phyloP scores from a whole-genome alignment of 2,888 invertebrate genomes.

The Drosophila greeni region DNA sequence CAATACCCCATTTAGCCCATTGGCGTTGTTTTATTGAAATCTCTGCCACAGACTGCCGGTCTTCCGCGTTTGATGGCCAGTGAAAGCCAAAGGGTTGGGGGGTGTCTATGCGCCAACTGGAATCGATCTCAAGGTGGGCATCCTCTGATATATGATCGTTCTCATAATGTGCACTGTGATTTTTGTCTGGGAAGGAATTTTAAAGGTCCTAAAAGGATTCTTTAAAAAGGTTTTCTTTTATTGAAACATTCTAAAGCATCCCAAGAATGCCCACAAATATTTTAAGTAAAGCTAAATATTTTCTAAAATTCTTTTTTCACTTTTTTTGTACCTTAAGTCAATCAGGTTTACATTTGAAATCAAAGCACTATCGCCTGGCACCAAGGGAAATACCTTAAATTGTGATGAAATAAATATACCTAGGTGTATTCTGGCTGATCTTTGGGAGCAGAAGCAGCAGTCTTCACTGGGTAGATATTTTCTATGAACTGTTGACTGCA shows the following conservation, averaged over 20 bases:
- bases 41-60: slow-evolving; percentile 60
- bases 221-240: background rate
- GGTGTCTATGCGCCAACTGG: slow-evolving; percentile 9
- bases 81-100: slow-evolving; percentile 36
- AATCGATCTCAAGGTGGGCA: slow-evolving; percentile 18
- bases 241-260: background rate
- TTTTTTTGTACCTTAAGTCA: background rate
- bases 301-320: background rate
- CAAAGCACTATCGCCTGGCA: slow-evolving; percentile 23
- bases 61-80: slow-evolving; percentile 62
- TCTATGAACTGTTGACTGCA: slow-evolving; percentile 71
- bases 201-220: background rate
- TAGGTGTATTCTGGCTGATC: slow-evolving; percentile 31
- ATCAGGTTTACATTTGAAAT: slow-evolving; percentile 9
- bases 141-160: background rate
- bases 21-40: slow-evolving; percentile 66
- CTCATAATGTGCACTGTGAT: background rate
- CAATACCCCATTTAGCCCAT: slow-evolving; percentile 46
- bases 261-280: slow-evolving; percentile 7
- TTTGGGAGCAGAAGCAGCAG: background rate
- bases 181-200: background rate
- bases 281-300: slow-evolving; percentile 1
- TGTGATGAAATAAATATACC: slow-evolving; percentile 55
- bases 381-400: slow-evolving; percentile 46
- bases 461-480: slow-evolving; percentile 49